Evolutionary conservation across 2,797 vertebrate species (phyloP), one percentile per base, ranked within the genome.

Genomic region (Syndactyla subalaris): DNA sequence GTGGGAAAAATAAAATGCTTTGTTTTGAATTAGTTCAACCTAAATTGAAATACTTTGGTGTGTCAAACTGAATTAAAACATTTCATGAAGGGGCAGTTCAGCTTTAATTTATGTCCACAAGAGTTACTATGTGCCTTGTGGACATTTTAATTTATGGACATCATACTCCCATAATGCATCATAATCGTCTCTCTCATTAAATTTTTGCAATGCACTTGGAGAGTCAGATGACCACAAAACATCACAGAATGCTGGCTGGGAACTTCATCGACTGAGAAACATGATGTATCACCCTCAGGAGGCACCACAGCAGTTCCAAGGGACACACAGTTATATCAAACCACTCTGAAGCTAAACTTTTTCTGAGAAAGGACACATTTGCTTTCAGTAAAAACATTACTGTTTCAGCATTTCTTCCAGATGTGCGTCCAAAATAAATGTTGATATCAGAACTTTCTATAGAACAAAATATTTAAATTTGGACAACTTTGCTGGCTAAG

Each of bases 1-100:
- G 1, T 94, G 96, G 96, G 92, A 95, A 95, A 96, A 95, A 96
- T 89, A 85, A 96, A 97, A 97, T 95, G 83, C 61, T 95, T 96
- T 93, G 84, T 82, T 96, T 95, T 89, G 78, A 91, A 92, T 94
- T 92, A 95, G 52, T 77, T 93, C 67, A 91, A 92, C 49, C 84
- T 82, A 93, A 94, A 96, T 95, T 95, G 93, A 96, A 96, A 95
- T 92, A 94, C 72, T 95, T 94, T 51, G 38, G 45, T 95, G 91
- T 94, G 91, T 92, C 93, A 95, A 92, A 94, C 70, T 48, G 67
- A 97, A 95, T 96, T 94, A 95, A 95, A 95, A 74, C 67, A 74
- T 93, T 94, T 88, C 80, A 71, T 82, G 83, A 93, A 79, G 46
- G 76, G 61, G 46, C 49, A 74, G 80, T 46, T 90, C 70, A 43